Evolutionary conservation across 2,797 vertebrate genomes (phyloP).

Genomic region (Fratercula arctica): DNA sequence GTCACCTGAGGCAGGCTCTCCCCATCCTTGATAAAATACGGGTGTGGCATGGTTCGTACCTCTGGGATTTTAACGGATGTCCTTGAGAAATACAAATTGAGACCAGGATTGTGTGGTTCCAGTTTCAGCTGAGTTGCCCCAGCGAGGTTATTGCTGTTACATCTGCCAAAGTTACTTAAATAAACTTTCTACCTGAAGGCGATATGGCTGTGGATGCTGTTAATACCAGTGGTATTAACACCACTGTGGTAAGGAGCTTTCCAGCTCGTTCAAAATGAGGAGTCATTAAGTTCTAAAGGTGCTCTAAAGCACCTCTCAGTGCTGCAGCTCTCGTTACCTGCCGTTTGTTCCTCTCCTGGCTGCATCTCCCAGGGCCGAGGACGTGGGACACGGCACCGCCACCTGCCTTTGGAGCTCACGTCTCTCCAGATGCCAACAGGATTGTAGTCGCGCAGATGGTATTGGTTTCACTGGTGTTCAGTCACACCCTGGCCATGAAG

Average conservation of each 20-base stretch:
- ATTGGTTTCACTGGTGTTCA: neutral
- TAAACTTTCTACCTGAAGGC: neutral
- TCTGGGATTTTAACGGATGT: neutral
- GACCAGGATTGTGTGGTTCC: neutral
- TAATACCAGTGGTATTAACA: too few species aligned
- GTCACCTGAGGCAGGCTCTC: too few species aligned
- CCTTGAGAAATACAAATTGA: neutral
- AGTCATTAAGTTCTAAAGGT: neutral
- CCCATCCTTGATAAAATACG: neutral
- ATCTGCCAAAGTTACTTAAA: neutral
- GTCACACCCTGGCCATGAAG: neutral
- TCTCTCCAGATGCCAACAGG: neutral
- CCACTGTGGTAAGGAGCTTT: neutral
- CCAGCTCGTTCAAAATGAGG: neutral
- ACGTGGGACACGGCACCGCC: neutral
- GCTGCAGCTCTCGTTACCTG: neutral
- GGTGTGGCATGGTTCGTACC: neutral
- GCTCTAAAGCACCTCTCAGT: neutral
- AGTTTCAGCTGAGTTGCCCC: neutral
- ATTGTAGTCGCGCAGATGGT: neutral
- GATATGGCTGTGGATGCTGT: too few species aligned
- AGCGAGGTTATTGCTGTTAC: neutral
- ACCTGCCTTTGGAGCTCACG: neutral
- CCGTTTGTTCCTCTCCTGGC: neutral
- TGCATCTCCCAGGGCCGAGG: accelerated